These are phyloP conservation scores for Pitangus sulphuratus DNA, from an alignment of 2,797 vertebrate genomes.

Conservation along the genomic window DNA sequence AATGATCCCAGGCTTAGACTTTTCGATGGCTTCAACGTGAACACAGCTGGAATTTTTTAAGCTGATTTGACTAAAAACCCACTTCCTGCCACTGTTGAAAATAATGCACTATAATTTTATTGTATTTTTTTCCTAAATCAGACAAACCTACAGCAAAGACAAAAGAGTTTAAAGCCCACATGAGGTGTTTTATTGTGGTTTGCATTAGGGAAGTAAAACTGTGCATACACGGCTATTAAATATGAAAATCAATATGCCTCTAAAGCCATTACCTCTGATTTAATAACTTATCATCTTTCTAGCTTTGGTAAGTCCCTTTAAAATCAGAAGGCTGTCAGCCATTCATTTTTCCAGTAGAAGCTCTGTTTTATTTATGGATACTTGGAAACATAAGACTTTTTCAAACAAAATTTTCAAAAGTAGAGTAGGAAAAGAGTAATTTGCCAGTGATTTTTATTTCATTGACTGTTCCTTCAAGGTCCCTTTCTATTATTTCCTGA, in stretches of 20 bases:
- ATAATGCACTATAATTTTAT: conserved; percentile 45
- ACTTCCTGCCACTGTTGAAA: conserved; percentile 70
- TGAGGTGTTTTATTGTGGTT: background rate
- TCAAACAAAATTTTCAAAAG: background rate
- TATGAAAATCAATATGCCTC: background rate
- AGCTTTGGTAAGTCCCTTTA: background rate
- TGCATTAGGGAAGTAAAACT: background rate
- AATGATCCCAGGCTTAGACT: conserved; percentile 57
- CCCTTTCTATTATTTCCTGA: background rate
- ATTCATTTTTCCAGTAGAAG: background rate
- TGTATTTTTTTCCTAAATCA: background rate
- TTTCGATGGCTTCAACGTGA: conserved; percentile 56
- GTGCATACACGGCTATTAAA: background rate
- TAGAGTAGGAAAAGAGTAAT: background rate
- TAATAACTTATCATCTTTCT: background rate
- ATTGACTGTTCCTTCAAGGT: background rate
- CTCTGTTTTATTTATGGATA: background rate
- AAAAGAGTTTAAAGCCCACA: conserved; percentile 8
- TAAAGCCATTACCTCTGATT: background rate
- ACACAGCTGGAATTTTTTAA: conserved; percentile 72
- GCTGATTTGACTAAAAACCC: conserved; percentile 66
- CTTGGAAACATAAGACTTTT: background rate
- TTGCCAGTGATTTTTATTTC: background rate
- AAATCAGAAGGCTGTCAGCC: background rate
- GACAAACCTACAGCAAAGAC: conserved; percentile 51